Conservation (phyloP, 2,113 vertebrate genomes). For the Lathamus discolor region DNA sequence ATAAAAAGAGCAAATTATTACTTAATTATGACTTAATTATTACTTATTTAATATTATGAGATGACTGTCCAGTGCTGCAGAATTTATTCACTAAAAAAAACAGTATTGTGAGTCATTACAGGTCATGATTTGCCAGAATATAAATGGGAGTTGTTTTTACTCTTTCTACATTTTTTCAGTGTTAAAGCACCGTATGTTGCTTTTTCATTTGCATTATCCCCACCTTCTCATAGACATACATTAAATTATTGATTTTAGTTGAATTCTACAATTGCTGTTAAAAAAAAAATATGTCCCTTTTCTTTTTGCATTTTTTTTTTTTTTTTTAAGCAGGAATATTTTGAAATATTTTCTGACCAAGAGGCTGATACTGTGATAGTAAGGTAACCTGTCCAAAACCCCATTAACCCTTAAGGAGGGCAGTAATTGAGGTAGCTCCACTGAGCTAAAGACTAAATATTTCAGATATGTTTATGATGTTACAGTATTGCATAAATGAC, state of each 20-base stretch:
- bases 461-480: not conserved
- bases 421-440: not conserved
- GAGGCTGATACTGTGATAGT: not conserved
- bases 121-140: not conserved
- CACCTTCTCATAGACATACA: not conserved
- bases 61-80: not conserved
- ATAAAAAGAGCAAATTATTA: not conserved
- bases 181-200: not conserved
- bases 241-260: not conserved
- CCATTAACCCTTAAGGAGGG: not conserved
- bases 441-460: not conserved
- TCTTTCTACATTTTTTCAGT: not conserved
- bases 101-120: not conserved
- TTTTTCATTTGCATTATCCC: not conserved
- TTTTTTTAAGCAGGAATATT: not conserved
- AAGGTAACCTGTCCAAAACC: not conserved
- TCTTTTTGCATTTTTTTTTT: rapidly evolving
- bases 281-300: too few relatives aligned
- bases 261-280: not conserved
- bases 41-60: not conserved
- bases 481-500: not conserved
- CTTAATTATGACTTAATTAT: not conserved
- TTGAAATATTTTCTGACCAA: not conserved
- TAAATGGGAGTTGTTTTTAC: not conserved
- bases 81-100: not conserved